Evolutionary conservation across 2,113 vertebrate species (phyloP).

Genomic region (Isichthys henryi): DNA sequence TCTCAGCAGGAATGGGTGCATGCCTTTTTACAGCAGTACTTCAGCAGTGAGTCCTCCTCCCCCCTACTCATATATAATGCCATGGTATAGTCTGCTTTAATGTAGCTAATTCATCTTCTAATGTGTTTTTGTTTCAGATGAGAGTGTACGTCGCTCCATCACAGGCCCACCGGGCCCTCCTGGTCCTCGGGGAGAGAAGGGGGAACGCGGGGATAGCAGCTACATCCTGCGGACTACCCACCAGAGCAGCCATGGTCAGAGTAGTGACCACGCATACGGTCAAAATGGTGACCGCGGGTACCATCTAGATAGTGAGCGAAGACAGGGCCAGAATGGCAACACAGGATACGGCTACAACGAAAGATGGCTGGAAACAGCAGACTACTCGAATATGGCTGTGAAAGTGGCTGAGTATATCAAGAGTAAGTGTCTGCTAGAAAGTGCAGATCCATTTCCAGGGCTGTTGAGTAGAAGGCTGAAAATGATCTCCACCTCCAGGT

Average conservation of each 20-base stretch:
- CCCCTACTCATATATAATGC: neutral
- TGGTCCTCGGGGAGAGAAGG: constrained; percentile 63
- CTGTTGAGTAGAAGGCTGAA: neutral
- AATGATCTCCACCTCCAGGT: constrained; percentile 49
- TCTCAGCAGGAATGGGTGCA: constrained; percentile 68
- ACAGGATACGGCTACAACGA: constrained; percentile 24
- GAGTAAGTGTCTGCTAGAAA: constrained; percentile 65
- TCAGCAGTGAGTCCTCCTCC: constrained; percentile 69
- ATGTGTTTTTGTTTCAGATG: constrained; percentile 58
- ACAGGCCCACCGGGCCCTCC: constrained; percentile 68
- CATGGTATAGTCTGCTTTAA: neutral
- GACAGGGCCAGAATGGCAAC: neutral
- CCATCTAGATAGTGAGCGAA: neutral
- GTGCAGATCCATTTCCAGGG: neutral
- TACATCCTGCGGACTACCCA: constrained; percentile 24
- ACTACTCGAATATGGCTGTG: constrained; percentile 77
- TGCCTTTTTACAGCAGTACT: constrained; percentile 77
- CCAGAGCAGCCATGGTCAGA: constrained; percentile 29
- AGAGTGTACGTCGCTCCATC: constrained; percentile 67
- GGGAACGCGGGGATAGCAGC: constrained; percentile 59
- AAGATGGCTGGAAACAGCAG: constrained; percentile 54
- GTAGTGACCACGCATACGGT: constrained; percentile 23
- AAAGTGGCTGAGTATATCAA: constrained; percentile 83
- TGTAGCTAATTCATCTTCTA: neutral
- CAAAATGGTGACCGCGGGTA: constrained; percentile 8